A percentile compares a stretch with the other conserved stretches of the same genome.
Evolutionary conservation across 1,140 invertebrate genomes (phyloP).

Genomic region (Zaprionus inermis): DNA sequence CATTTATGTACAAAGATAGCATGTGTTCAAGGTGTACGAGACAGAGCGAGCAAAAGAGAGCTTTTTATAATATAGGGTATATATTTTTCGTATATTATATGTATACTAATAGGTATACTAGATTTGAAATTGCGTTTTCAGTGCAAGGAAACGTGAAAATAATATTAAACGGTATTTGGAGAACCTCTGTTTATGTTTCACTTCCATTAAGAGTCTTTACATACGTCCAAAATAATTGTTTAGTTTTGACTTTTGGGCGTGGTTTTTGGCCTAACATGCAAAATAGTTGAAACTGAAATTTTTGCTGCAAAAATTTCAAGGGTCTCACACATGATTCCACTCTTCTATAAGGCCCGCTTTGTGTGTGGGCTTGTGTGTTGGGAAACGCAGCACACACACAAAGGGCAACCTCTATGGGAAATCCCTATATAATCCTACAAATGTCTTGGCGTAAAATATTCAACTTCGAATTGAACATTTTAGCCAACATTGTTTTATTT

Average conservation of each 20-base stretch:
- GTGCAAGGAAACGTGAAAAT: slow-evolving; percentile 74
- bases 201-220: slow-evolving; percentile 84
- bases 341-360: slow-evolving; percentile 22
- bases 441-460: slow-evolving; percentile 69
- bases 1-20: slow-evolving; percentile 78
- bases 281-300: slow-evolving; percentile 83
- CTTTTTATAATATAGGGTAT: slow-evolving; percentile 26
- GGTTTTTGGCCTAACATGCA: slow-evolving; percentile 81
- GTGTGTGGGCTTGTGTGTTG: slow-evolving; percentile 33
- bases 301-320: slow-evolving; percentile 58
- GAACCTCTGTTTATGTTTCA: slow-evolving; percentile 61
- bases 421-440: slow-evolving; percentile 27
- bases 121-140: slow-evolving; percentile 46
- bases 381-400: slow-evolving; percentile 22
- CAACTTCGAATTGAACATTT: slow-evolving; percentile 66
- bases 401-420: neutral
- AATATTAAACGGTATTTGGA: slow-evolving; percentile 53
- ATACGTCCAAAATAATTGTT: slow-evolving; percentile 75
- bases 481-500: slow-evolving; percentile 48
- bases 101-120: slow-evolving; percentile 33
- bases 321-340: slow-evolving; percentile 75
- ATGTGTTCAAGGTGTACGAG: slow-evolving; percentile 75
- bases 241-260: slow-evolving; percentile 64
- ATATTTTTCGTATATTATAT: slow-evolving; percentile 33
- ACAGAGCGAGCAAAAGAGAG: slow-evolving; percentile 62